Conservation (phyloP, 1,140 invertebrate genomes). For the Drosophila ficusphila region DNA sequence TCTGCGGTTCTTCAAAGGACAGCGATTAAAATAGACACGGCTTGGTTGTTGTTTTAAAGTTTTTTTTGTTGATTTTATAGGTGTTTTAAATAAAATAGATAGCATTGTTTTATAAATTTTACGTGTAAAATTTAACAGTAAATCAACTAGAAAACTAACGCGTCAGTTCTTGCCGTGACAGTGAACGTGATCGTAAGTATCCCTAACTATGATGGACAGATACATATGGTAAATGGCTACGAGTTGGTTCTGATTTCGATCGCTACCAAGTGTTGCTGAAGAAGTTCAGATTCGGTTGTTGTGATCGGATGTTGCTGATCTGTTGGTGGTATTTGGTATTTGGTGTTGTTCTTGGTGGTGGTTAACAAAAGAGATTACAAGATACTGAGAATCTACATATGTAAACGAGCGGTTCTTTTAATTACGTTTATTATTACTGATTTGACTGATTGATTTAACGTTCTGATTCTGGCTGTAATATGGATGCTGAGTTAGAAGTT, state of each 20-base stretch:
- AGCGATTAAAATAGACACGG: conserved; percentile 71
- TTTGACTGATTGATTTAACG: conserved; percentile 78
- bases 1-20: conserved; percentile 53
- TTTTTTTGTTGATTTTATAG: conserved; percentile 64
- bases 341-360: conserved; percentile 26
- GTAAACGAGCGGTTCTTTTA: conserved; percentile 83
- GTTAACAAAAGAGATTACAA: conserved; percentile 79
- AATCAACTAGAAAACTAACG: conserved; percentile 80
- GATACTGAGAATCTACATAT: conserved; percentile 81
- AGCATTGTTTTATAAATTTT: conserved; percentile 77
- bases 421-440: conserved; percentile 81
- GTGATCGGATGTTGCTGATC: conserved; percentile 25
- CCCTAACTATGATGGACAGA: conserved; percentile 69
- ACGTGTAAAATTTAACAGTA: conserved; percentile 82
- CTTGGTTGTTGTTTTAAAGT: conserved; percentile 49
- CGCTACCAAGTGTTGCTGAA: conserved; percentile 72
- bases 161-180: conserved; percentile 72
- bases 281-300: conserved; percentile 62
- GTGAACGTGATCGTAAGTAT: conserved; percentile 62
- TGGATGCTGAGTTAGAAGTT: conserved; percentile 82
- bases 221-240: conserved; percentile 48
- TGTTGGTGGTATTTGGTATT: conserved; percentile 1
- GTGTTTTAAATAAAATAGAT: conserved; percentile 76
- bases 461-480: conserved; percentile 61
- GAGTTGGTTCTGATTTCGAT: conserved; percentile 41